Evolutionary conservation across 1,140 invertebrate species (phyloP).

Genomic region (Thaumetopoea pityocampa): DNA sequence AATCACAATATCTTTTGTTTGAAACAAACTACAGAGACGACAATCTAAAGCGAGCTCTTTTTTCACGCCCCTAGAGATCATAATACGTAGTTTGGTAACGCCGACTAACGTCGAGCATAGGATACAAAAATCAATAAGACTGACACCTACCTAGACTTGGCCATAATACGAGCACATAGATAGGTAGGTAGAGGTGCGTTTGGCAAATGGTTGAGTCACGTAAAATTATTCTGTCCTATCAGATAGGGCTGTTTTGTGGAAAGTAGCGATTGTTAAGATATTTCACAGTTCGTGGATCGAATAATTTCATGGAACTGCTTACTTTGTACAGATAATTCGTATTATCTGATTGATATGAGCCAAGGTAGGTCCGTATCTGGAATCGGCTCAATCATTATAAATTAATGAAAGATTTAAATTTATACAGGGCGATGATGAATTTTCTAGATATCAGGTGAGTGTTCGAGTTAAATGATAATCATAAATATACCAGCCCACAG

Average conservation of each 20-base stretch:
- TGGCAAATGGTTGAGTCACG: constrained; percentile 17
- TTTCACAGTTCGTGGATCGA: constrained; percentile 13
- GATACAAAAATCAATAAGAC: constrained; percentile 31
- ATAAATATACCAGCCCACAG: too few species aligned
- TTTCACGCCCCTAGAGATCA: too few species aligned
- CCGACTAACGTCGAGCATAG: too few species aligned
- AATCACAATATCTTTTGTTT: constrained; percentile 26
- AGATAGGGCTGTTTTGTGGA: constrained; percentile 23
- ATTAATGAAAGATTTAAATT: too few species aligned
- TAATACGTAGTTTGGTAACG: too few species aligned
- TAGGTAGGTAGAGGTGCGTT: constrained; percentile 10
- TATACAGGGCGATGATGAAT: too few species aligned
- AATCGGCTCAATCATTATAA: too few species aligned
- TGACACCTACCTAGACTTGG: constrained; percentile 17
- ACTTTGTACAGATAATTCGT: too few species aligned
- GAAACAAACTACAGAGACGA: constrained; percentile 7
- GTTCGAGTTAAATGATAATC: too few species aligned
- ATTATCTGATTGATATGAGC: too few species aligned
- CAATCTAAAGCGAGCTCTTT: neutral
- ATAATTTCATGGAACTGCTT: constrained; percentile 11
- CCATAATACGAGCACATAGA: neutral
- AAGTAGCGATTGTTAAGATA: constrained; percentile 20
- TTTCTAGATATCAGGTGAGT: too few species aligned
- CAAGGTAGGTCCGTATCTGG: too few species aligned
- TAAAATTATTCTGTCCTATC: constrained; percentile 19